Percentiles rank a stretch among this genome's conserved stretches.
phyloP scores from a whole-genome alignment of 2,113 vertebrate genomes.

The Laticauda laticaudata region DNA sequence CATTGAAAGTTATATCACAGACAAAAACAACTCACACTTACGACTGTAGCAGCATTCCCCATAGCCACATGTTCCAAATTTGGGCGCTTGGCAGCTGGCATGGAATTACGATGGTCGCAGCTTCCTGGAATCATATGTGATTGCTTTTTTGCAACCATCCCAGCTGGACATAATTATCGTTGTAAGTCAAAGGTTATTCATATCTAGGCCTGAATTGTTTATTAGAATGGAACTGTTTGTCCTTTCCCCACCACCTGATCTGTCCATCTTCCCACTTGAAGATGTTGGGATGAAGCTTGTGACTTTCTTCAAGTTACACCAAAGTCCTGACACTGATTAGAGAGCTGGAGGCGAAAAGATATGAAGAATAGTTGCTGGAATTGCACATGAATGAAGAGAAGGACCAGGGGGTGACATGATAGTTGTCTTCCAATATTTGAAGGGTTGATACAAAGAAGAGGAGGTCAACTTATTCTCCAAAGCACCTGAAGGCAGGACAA shows the following conservation, averaged over 20 bases:
- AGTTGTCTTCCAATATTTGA: neutral
- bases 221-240: neutral
- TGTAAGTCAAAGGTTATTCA: rapidly evolving
- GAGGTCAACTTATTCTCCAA: neutral
- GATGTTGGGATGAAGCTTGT: neutral
- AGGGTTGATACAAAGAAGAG: neutral
- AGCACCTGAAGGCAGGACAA: neutral
- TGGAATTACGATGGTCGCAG: neutral
- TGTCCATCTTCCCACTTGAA: neutral
- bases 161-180: neutral
- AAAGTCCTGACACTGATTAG: neutral
- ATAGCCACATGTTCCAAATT: neutral
- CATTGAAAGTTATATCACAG: neutral
- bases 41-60: neutral
- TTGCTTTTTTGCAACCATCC: neutral
- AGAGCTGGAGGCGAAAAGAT: neutral
- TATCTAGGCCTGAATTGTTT: neutral
- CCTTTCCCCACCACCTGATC: neutral
- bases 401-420: neutral
- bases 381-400: neutral
- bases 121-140: neutral
- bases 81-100: neutral
- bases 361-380: neutral
- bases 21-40: neutral
- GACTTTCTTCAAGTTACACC: neutral